Evolutionary conservation across 2,888 invertebrate genomes (phyloP).

Genomic region (Pteria penguin): DNA sequence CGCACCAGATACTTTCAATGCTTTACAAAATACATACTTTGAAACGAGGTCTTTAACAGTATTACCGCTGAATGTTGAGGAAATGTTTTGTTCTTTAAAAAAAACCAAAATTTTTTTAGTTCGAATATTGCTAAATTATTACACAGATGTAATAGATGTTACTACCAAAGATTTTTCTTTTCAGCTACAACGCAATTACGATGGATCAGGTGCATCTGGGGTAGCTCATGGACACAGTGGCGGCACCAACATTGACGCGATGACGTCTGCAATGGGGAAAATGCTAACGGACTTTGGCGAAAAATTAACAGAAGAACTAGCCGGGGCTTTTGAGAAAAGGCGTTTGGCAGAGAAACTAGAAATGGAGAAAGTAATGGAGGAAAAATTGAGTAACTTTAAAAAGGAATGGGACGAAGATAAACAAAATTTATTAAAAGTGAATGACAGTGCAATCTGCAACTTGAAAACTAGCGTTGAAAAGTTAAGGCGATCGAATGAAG

Average conservation of each 20-base stretch:
- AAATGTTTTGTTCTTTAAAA: no score
- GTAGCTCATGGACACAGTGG: background rate
- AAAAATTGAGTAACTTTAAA: slow-evolving; percentile 18
- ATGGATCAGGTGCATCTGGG: slow-evolving; percentile 20
- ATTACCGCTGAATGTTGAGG: no score
- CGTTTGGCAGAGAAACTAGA: slow-evolving; percentile 19
- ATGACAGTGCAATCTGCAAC: slow-evolving; percentile 32
- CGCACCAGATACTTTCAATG: no score
- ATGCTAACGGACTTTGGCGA: slow-evolving; percentile 31
- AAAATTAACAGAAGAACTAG: slow-evolving; percentile 26
- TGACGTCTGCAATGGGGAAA: slow-evolving; percentile 21
- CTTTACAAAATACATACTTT: no score
- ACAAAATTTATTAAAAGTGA: slow-evolving; percentile 12
- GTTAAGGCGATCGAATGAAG: slow-evolving; percentile 23
- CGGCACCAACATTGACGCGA: slow-evolving; percentile 10
- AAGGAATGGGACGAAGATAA: slow-evolving; percentile 36
- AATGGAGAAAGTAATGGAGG: slow-evolving; percentile 34
- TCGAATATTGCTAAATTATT: background rate
- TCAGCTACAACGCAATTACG: slow-evolving; percentile 1
- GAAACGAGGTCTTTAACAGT: no score
- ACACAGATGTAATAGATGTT: background rate
- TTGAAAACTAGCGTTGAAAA: slow-evolving; percentile 33
- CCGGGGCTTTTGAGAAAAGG: slow-evolving; percentile 20
- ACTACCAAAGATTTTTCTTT: background rate
- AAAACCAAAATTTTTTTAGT: no score